Percentiles rank a stretch among this genome's conserved stretches.
These are phyloP conservation scores for Palythoa heliodiscus DNA, from an alignment of 92 coral and sea anemone genomes.

Conservation along the genomic window DNA sequence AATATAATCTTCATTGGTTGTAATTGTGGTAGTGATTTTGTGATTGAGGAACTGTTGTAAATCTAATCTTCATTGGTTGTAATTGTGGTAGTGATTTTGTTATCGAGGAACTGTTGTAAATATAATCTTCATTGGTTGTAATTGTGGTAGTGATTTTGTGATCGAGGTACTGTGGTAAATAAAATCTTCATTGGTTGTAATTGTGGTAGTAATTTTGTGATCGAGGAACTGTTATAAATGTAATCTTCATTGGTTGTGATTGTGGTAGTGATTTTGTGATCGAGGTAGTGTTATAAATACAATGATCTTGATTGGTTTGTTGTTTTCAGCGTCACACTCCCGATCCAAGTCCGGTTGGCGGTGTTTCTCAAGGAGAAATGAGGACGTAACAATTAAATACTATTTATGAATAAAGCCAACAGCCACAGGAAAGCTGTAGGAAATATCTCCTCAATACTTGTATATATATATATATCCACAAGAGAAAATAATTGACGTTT, in stretches of 20 bases:
- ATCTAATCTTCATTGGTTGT: background rate
- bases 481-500: slow-evolving; percentile 1
- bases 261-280: background rate
- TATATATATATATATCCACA: slow-evolving; percentile 7
- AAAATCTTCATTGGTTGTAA: background rate
- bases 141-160: background rate
- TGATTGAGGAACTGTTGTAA: background rate
- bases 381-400: background rate
- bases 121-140: no score
- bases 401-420: background rate
- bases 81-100: background rate
- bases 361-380: background rate
- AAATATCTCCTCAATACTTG: background rate
- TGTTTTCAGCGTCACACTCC: slow-evolving; percentile 40
- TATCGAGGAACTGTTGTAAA: background rate
- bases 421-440: background rate
- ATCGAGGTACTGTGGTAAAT: background rate
- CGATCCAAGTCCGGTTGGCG: slow-evolving; percentile 34
- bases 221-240: background rate
- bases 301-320: background rate
- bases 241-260: no score
- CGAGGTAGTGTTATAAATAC: background rate
- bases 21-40: background rate
- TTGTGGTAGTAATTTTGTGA: background rate
- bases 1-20: background rate